A percentile compares a stretch with the other conserved stretches of the same genome.
Conservation (phyloP, 2,797 vertebrate genomes). For the Dendrocincla fuliginosa region DNA sequence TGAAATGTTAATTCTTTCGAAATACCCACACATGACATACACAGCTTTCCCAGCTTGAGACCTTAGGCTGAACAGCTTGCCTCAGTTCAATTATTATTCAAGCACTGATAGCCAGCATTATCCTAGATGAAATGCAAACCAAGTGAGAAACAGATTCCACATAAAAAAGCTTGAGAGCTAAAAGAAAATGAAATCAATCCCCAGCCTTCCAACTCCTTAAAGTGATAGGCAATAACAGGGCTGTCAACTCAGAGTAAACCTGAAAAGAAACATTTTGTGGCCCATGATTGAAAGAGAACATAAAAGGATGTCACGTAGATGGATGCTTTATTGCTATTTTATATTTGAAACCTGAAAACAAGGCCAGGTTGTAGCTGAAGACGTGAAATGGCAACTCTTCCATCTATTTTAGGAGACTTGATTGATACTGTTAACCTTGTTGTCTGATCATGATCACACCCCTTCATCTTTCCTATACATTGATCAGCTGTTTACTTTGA, state of each 20-base stretch:
- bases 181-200: conserved; percentile 69
- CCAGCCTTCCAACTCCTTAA: conserved; percentile 61
- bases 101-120: conserved; percentile 42
- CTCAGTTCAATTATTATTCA: conserved; percentile 64
- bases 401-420: conserved; percentile 67
- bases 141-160: conserved; percentile 55
- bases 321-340: conserved; percentile 72
- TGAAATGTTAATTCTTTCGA: neutral
- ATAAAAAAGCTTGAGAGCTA: conserved; percentile 1
- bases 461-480: conserved; percentile 25
- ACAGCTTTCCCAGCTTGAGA: conserved; percentile 40
- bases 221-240: conserved; percentile 67
- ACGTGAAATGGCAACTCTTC: conserved; percentile 70
- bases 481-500: conserved; percentile 40
- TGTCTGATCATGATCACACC: conserved; percentile 33
- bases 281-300: conserved; percentile 69
- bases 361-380: conserved; percentile 62
- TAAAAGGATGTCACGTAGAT: conserved; percentile 75
- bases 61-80: conserved; percentile 44
- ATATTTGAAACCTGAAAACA: conserved; percentile 74
- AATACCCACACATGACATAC: neutral
- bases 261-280: conserved; percentile 50
- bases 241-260: conserved; percentile 67
- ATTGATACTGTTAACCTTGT: conserved; percentile 54
- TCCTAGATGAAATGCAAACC: conserved; percentile 59